These are phyloP conservation scores for Petrosia ficiformis DNA, from an alignment of 37 sponge, comb jelly and placozoan species.

Conservation along the genomic window DNA sequence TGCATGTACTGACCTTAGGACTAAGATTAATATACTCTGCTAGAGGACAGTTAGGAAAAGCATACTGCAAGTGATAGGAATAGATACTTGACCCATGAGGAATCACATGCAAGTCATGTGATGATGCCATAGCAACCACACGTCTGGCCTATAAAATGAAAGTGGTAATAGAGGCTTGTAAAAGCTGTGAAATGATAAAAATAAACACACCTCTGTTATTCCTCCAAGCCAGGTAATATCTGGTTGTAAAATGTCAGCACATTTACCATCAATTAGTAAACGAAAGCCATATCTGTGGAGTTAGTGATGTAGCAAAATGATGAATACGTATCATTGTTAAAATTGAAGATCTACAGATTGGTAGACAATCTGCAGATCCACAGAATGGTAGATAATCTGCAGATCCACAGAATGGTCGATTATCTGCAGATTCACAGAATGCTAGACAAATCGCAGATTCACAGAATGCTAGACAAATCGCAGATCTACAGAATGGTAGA, in stretches of 20 bases:
- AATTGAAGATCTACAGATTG: too few species aligned
- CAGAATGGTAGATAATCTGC: too few species aligned
- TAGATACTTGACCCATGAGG: conserved; percentile 91
- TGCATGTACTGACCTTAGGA: conserved; percentile 53
- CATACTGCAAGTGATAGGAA: conserved; percentile 88
- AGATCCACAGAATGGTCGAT: too few species aligned
- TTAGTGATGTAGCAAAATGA: not conserved
- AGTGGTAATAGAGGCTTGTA: conserved; percentile 1
- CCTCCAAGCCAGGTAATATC: conserved; percentile 93
- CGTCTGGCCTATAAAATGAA: conserved; percentile 42
- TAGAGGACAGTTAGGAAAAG: conserved; percentile 86
- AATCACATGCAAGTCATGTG: conserved; percentile 74
- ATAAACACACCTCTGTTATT: conserved; percentile 76
- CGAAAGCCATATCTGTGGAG: conserved; percentile 67
- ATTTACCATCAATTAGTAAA: conserved; percentile 50
- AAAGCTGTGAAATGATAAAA: not conserved
- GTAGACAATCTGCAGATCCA: too few species aligned
- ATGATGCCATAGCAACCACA: conserved; percentile 73
- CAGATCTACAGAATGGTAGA: too few species aligned
- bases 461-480: too few species aligned
- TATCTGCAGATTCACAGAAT: too few species aligned
- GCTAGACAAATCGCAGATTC: too few species aligned
- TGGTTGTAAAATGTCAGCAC: conserved; percentile 83
- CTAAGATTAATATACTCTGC: conserved; percentile 92
- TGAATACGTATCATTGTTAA: too few species aligned